These are phyloP conservation scores for Acronicta psi DNA, from an alignment of 2,888 invertebrate genomes.

Conservation along the genomic window DNA sequence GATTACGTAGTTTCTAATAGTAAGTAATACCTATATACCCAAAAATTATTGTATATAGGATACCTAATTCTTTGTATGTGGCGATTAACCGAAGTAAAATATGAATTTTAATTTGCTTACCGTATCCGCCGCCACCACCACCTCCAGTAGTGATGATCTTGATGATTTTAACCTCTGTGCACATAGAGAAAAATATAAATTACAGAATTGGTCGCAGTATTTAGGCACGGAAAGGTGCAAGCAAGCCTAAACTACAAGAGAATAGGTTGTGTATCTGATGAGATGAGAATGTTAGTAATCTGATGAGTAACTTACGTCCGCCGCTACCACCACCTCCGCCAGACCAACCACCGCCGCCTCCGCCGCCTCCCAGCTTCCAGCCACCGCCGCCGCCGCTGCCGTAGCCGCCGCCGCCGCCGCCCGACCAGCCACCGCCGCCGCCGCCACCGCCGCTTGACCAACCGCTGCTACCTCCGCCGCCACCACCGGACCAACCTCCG, in stretches of 20 bases:
- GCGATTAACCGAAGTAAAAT: neutral
- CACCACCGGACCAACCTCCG: slow-evolving; percentile 62
- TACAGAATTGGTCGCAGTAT: neutral
- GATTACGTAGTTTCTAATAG: too few species aligned
- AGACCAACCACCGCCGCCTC: slow-evolving; percentile 59
- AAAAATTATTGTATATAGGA: too few species aligned
- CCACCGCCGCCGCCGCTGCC: slow-evolving; percentile 60
- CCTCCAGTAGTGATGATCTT: slow-evolving; percentile 58
- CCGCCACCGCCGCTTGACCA: slow-evolving; percentile 70
- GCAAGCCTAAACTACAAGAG: too few species aligned
- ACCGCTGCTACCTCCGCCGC: slow-evolving; percentile 66
- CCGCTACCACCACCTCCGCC: slow-evolving; percentile 66
- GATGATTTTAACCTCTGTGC: slow-evolving; percentile 59
- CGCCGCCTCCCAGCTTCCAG: slow-evolving; percentile 58
- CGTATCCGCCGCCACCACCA: slow-evolving; percentile 66
- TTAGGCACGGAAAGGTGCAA: too few species aligned
- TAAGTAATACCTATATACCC: too few species aligned
- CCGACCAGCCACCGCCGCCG: slow-evolving; percentile 69
- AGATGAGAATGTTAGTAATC: neutral
- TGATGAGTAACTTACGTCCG: slow-evolving; percentile 30
- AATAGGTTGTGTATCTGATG: too few species aligned
- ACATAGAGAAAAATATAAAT: slow-evolving; percentile 13
- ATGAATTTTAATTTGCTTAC: slow-evolving; percentile 42
- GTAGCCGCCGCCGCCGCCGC: slow-evolving; percentile 55
- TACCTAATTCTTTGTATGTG: too few species aligned